Evolutionary conservation across 2,888 invertebrate genomes (phyloP), one percentile per base, ranked within the genome.

Genomic region (Acanthopleura granulata): DNA sequence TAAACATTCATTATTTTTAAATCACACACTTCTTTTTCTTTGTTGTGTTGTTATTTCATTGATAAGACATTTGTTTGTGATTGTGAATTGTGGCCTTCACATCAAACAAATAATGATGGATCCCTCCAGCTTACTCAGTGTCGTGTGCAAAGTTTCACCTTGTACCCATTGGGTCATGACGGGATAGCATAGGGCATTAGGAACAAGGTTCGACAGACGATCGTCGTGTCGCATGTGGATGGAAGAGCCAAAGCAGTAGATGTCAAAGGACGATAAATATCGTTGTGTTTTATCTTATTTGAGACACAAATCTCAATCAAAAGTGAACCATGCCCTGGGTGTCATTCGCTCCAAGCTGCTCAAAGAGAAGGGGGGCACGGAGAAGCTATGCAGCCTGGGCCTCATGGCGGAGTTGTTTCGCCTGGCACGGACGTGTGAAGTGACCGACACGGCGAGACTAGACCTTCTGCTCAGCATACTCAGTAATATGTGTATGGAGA

Each of bases 401-500:
- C 6, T 66, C 22, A 25, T 27, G 22, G 22, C 22, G 29, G 25
- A 27, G 22, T 14, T 66, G 29, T 27, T 66, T 18, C 18, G 29
- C 6, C 25, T 66, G 66, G 22, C 29, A 27, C 16, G 66, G 22
- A 15, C 25, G 4, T 18, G 3, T 27, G 66, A 66, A 66, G 57
- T n/a, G n/a, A 57, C 18, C 3, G 22, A 57, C 57, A 57, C 57
- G n/a, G 57, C 57, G 1, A 57, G 18, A 22, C 22, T 57, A 12
- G 66, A 66, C 29, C 22, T 66, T 3, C 18, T 27, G 1, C 29
- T 66, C 4, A 66, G 66, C 29, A 66, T 66, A 22, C 29, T 66
- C 22, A 27, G 66, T 15, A 66, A 66, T 14, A 66, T 66, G 66
- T 66, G 66, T 27, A 66, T 66, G 66, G 66, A 66, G 14, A 66